Base-by-base conservation (phyloP, 1,140 invertebrate species). In the Solenopsis fugax region DNA sequence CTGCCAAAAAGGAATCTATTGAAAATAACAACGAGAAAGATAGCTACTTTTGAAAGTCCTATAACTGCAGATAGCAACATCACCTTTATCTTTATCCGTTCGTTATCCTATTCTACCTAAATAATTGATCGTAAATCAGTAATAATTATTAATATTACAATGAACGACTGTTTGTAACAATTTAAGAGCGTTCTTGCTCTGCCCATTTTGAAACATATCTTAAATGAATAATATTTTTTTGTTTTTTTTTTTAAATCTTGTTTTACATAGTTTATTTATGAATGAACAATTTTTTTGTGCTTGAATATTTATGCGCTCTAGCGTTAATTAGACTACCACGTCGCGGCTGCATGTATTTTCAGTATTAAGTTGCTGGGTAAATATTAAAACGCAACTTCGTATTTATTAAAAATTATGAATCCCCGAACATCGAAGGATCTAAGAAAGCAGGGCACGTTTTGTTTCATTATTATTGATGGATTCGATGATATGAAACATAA, bases 1-100 rank as follows among this genome's bases (percentile, higher is more conserved):
- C 93, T 2, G 89, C 92, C 3, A 94, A 93, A 64, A 95, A 94
- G 84, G 93, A 96, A 62, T 91, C 90, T 18, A 89, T 72, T n/a
- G 93, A 94, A 65, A 93, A 92, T 72, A 92, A 89, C 45, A 88
- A 91, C 29, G 94, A 94, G 29, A 94, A 87, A 48, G 92, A 93
- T 37, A 89, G 90, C 64, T 91, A 89, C 52, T 93, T 94, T 54
- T 94, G 69, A 91, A 71, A 75, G 24, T 84, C 62, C 3, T 34
- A 48, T 16, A 41, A 4, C 45, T 80, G 37, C 29, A 16, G 48
- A 21, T n/a, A 29, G 37, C 6, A 75, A 73, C 1, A 81, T 24
- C 10, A 54, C 56, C 18, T 16, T 89, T 72, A 48, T 41, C 45
- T 64, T 89, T 75, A 58, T 45, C 21, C 10, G 45, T 16, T 73